phyloP scores from a whole-genome alignment of 2,113 vertebrate species.

The Pachyramphus minor region DNA sequence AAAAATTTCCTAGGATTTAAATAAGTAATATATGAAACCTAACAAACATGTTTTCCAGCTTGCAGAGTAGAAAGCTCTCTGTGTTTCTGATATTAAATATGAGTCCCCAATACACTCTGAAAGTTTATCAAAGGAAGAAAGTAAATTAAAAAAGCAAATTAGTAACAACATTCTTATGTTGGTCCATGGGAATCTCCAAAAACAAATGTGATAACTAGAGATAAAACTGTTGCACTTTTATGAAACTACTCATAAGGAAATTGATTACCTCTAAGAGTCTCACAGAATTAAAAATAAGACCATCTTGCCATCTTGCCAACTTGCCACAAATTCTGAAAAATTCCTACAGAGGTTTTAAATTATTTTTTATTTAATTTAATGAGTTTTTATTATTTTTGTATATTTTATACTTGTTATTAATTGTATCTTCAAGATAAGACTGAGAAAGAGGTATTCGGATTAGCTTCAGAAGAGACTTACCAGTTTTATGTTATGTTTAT shows the following conservation, averaged over 20 bases:
- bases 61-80: neutral
- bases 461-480: neutral
- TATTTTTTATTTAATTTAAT: neutral
- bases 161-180: neutral
- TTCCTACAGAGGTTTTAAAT: neutral
- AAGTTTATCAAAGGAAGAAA: neutral
- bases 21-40: neutral
- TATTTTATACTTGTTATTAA: neutral
- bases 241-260: neutral
- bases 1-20: neutral
- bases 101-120: neutral
- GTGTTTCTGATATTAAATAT: neutral
- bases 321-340: neutral
- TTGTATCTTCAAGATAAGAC: neutral
- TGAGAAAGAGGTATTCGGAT: neutral
- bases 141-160: neutral
- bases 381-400: neutral
- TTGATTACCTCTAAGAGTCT: neutral
- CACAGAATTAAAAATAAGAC: neutral
- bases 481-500: neutral
- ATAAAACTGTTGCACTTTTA: neutral
- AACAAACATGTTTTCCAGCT: neutral
- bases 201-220: neutral
- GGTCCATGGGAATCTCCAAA: neutral
- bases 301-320: too few relatives aligned